phyloP scores from a whole-genome alignment of 2,797 vertebrate genomes.

The Neosalanx taihuensis region DNA sequence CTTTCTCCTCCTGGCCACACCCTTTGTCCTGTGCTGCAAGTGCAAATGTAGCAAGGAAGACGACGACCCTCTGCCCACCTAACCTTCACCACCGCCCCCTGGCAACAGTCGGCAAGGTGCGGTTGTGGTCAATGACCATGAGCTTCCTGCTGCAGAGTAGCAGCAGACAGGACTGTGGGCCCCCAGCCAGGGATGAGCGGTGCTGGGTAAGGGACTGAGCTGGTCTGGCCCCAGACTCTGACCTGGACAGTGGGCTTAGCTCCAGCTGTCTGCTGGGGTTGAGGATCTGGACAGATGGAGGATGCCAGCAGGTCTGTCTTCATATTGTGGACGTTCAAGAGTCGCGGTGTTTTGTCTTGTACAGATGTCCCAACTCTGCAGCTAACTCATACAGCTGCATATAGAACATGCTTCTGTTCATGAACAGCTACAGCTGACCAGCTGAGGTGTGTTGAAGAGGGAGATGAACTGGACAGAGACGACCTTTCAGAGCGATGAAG shows the following conservation, averaged over 20 bases:
- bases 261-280: background rate
- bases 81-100: constrained; percentile 34
- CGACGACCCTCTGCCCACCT: constrained; percentile 81
- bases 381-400: background rate
- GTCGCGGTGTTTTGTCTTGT: background rate
- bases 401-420: background rate
- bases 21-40: constrained; percentile 85
- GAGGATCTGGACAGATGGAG: background rate
- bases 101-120: background rate
- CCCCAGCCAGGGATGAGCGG: background rate
- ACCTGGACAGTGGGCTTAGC: background rate
- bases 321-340: background rate
- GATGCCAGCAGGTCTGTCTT: background rate
- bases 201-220: background rate
- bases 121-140: background rate
- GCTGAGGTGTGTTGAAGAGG: constrained; percentile 1
- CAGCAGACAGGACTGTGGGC: background rate
- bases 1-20: constrained; percentile 83
- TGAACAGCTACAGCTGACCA: background rate
- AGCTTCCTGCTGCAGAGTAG: background rate
- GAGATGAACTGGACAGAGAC: background rate
- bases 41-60: constrained; percentile 84
- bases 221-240: background rate
- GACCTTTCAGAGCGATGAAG: no score
- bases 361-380: background rate